These are phyloP conservation scores for Zosterops lateralis DNA, from an alignment of 2,113 vertebrate species.

Conservation along the genomic window DNA sequence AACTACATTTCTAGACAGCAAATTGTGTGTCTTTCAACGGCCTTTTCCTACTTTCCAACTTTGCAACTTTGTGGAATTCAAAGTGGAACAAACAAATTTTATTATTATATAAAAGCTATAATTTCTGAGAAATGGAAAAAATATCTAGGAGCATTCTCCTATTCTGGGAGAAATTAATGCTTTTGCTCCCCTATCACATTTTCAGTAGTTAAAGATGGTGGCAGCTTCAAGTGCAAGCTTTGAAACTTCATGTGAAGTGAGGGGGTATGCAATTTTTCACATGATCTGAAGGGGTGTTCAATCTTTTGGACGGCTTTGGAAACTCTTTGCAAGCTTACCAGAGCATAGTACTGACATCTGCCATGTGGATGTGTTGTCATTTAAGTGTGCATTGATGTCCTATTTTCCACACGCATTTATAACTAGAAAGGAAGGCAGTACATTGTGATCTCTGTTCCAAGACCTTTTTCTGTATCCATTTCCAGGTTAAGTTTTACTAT, in stretches of 20 bases:
- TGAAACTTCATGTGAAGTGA: background rate
- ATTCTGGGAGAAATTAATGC: background rate
- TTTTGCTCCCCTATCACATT: background rate
- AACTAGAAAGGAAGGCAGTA: background rate
- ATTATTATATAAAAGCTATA: background rate
- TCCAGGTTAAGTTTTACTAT: background rate
- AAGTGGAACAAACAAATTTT: background rate
- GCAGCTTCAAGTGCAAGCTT: background rate
- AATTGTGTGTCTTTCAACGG: background rate
- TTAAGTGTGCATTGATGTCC: background rate
- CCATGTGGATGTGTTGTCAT: rapidly evolving
- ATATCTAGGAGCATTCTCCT: constrained; percentile 3
- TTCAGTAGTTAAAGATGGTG: background rate
- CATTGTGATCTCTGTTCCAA: background rate
- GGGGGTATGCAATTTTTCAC: background rate
- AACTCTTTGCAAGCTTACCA: background rate
- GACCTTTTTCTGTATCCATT: background rate
- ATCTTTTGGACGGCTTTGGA: background rate
- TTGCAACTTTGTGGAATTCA: background rate
- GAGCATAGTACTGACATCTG: background rate
- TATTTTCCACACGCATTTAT: background rate
- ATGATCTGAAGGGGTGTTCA: background rate
- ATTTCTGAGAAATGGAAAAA: constrained; percentile 19
- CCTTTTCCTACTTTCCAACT: background rate
- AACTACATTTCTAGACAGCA: background rate